Percentiles rank a stretch among this genome's conserved stretches.
phyloP scores from a whole-genome alignment of 1,140 invertebrate species.

The Conus betulinus region DNA sequence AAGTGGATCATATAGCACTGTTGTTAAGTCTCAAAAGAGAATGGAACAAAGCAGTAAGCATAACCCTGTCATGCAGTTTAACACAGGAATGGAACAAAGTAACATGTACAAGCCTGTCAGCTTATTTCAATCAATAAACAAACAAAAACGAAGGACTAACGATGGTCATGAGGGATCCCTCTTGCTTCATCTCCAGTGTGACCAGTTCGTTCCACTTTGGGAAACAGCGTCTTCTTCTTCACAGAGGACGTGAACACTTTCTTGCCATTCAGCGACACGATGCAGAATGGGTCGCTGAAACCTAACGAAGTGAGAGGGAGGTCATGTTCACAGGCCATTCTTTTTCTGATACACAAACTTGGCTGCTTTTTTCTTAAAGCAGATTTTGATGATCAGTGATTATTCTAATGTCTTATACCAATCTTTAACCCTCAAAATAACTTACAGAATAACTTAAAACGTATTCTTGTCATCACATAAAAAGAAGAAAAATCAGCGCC shows the following conservation, averaged over 20 bases:
- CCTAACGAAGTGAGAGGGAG: constrained; percentile 51
- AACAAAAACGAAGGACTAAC: constrained; percentile 66
- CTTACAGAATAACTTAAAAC: no score
- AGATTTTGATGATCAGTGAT: no score
- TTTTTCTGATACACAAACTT: no score
- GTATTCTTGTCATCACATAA: no score
- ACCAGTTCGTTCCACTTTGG: constrained; percentile 79
- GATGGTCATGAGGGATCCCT: constrained; percentile 76
- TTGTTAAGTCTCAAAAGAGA: no score
- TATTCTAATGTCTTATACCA: no score
- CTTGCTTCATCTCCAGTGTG: constrained; percentile 77
- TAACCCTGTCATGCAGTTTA: neutral
- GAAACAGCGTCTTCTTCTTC: constrained; percentile 80
- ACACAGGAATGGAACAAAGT: neutral
- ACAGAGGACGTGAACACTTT: constrained; percentile 79
- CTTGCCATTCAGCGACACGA: constrained; percentile 77
- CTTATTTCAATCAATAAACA: no score
- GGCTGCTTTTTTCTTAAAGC: no score
- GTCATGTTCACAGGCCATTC: no score
- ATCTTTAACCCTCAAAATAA: no score
- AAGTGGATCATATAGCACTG: no score
- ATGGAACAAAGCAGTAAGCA: neutral
- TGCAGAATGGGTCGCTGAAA: constrained; percentile 80
- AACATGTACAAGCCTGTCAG: neutral
- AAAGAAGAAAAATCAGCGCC: no score